Percentiles rank a stretch among this genome's conserved stretches.
phyloP scores from a whole-genome alignment of 2,113 vertebrate genomes.

The Nyctibius bracteatus region DNA sequence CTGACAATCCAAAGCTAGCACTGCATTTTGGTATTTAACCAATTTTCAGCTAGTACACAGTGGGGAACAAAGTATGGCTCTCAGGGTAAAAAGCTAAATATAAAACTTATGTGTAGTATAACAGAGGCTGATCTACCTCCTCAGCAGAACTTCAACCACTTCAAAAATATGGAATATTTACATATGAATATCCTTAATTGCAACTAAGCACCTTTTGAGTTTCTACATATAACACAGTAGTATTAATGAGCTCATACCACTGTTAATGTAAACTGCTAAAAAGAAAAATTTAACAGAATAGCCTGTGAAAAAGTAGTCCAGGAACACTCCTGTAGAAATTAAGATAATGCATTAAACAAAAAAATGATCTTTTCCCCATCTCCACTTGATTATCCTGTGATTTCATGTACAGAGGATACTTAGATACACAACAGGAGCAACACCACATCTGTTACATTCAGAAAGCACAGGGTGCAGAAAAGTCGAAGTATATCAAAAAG shows the following conservation, averaged over 20 bases:
- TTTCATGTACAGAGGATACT: neutral
- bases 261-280: neutral
- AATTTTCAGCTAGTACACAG: neutral
- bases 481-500: neutral
- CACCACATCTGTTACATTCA: neutral
- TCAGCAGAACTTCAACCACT: conserved; percentile 8
- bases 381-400: neutral
- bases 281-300: neutral
- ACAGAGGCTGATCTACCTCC: conserved; percentile 7
- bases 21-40: neutral
- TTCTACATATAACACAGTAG: neutral
- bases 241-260: neutral
- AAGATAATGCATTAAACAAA: neutral
- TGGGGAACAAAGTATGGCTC: neutral
- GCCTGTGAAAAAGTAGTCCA: neutral
- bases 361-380: neutral
- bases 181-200: conserved; percentile 21
- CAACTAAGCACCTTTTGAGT: conserved; percentile 29
- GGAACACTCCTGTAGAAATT: neutral
- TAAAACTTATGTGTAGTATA: neutral
- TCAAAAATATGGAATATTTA: conserved; percentile 1
- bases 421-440: neutral
- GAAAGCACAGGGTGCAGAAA: neutral
- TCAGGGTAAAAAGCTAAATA: conserved; percentile 13
- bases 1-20: neutral